Evolutionary conservation across 2,888 invertebrate genomes (phyloP), one percentile per base, ranked within the genome.

Genomic region (Miltochrista miniata): DNA sequence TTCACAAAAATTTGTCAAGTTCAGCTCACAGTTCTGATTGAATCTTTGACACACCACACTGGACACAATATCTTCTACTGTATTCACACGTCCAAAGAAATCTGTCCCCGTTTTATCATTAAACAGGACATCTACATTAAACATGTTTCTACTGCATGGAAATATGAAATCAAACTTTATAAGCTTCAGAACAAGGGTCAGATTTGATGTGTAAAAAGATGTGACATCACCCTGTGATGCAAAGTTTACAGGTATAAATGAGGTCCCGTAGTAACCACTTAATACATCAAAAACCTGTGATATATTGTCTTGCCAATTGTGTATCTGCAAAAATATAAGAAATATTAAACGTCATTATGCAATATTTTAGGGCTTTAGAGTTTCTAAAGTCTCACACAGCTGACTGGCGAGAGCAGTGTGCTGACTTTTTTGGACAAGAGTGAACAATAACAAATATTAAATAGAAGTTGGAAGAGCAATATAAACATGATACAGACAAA

Each of bases 81-180:
- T 80, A 2, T 75, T 56, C 30, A 54, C 41, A 13, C 59, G 72
- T 5, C 76, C 76, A 69, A 90, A 89, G 37, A 81, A 77, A 3
- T 90, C 87, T 0, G 43, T 44, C 0, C 90, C 85, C 5, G 61
- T 74, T 55, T 81, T 87, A 45, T 88, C 85, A 66, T 89, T 84
- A 41, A 89, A 83, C 7, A 90, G 54, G 33, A 91, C 64, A 41
- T 90, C 87, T 37, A 90, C 57, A 54, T 76, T 85, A 31, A 69
- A 85, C 87, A 88, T 87, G 41, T 70, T 84, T 33, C 82, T 76
- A 51, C 76, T 66, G 39, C 77, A 81, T 0, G 85, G 83, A 51
- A 90, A 88, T 72, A 88, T 77, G 48, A 89, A 91, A 50, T 90
- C 89, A 11, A 76, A 61, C 59, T 81, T 84, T 30, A 87, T 72